Evolutionary conservation across 2,888 invertebrate species (phyloP).

Genomic region (Patella pellucida): DNA sequence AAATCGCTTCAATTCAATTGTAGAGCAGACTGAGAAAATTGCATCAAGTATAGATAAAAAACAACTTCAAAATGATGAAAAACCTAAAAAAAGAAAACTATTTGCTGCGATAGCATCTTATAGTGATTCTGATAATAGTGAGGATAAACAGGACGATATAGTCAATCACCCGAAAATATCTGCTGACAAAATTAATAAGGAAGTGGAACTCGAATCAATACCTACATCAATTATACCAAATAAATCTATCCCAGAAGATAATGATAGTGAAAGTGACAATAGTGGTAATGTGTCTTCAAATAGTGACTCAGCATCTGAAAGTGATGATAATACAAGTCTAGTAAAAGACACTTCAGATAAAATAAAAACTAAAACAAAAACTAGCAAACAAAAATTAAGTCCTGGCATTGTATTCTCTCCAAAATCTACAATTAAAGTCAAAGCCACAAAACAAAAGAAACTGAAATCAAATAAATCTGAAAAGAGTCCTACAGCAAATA

Average conservation of each 20-base stretch:
- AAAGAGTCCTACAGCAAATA: slow-evolving; percentile 6
- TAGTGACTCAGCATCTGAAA: not conserved
- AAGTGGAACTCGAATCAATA: too few species aligned
- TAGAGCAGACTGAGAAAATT: not conserved
- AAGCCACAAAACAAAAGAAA: not conserved
- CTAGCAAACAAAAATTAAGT: too few species aligned
- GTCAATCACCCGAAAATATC: too few species aligned
- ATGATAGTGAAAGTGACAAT: not conserved
- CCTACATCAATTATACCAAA: too few species aligned
- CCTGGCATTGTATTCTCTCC: too few species aligned
- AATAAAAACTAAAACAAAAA: too few species aligned
- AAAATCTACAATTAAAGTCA: not conserved
- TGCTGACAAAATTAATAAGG: too few species aligned
- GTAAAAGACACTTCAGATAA: too few species aligned
- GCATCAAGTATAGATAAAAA: not conserved
- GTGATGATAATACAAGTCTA: not conserved
- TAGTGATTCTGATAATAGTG: slow-evolving; percentile 20
- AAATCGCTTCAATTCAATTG: not conserved
- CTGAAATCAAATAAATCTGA: not conserved
- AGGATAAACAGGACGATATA: not conserved
- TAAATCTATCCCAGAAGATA: not conserved
- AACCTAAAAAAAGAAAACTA: slow-evolving; percentile 15
- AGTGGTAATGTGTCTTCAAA: not conserved
- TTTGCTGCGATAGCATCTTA: not conserved
- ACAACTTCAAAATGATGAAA: not conserved